Base-by-base conservation (phyloP, 2,888 invertebrate species). In the Rotaria macrura region DNA sequence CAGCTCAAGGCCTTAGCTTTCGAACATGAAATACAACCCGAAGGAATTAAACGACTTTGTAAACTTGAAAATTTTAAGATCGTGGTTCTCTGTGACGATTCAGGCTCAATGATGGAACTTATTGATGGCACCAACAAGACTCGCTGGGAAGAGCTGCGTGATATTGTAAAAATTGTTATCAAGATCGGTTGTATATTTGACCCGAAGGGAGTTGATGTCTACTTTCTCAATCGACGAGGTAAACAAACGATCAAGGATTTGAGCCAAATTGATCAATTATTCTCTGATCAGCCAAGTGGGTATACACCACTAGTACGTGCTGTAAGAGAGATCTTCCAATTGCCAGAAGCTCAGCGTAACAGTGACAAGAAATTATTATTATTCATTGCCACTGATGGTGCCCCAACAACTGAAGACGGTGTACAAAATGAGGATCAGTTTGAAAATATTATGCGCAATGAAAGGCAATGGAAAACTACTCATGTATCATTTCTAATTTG, bases 31-130 rank as follows among this genome's bases (percentile, higher is more conserved):
- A 49, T 14, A 49, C 49, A 49, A 14, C 0, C 0, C 49, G 17
- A 9, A 14, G 49, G 17, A 14, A 49, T 49, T 14, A 49, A 49
- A 14, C 17, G 14, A 4, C 9, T 49, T 49, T 49, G 49, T 2
- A 5, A 49, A 49, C 49, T 49, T 9, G 49, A 49, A 49, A 49
- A 49, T 0, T 85, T 83, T 43, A 83, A 85, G 25, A 85, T 84
- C 2, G 85, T 83, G 23, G 43, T 85, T 49, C 40, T 85, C 25
- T 85, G 83, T 49, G 85, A 85, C n/a, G 85, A 85, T 49, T 85
- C 85, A 5, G 85, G 85, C 7, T 83, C 85, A n/a, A 85, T 85
- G 85, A 85, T 54, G 23, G 43, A 55, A 6, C 10, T n/a, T 17
- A 12, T 85, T 6, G 49, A 47, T 43, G 85, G 83, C 23, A 55